These are phyloP conservation scores for Toxostoma redivivum DNA, from an alignment of 2,113 vertebrate genomes.

Conservation along the genomic window DNA sequence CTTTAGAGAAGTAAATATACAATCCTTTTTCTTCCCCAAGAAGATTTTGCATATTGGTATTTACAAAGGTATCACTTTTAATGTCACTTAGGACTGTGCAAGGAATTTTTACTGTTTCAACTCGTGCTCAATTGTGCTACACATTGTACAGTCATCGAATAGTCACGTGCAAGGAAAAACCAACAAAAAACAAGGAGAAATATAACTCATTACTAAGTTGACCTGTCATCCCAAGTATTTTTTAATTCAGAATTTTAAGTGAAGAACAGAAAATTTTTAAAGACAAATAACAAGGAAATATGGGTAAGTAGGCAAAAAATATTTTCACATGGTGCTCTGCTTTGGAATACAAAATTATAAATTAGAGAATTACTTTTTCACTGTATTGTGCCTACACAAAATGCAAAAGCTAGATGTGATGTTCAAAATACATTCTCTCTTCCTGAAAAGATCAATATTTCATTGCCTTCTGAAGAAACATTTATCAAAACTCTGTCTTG, in stretches of 20 bases:
- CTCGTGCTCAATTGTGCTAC: background rate
- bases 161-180: background rate
- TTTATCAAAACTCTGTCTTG: background rate
- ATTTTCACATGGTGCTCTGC: background rate
- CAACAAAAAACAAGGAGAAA: background rate
- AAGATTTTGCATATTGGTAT: background rate
- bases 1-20: background rate
- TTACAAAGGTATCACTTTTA: background rate
- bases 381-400: background rate
- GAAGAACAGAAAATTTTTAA: background rate
- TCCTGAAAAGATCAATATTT: background rate
- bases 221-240: background rate
- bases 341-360: background rate
- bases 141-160: background rate
- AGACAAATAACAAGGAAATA: background rate
- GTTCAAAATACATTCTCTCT: background rate
- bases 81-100: background rate
- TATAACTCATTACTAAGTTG: background rate
- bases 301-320: background rate
- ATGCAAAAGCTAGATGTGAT: background rate
- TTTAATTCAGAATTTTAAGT: background rate
- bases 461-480: background rate
- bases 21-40: rapidly evolving
- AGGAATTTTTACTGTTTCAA: background rate
- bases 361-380: background rate